Evolutionary conservation across 2,113 vertebrate genomes (phyloP), one percentile per base, ranked within the genome.

Genomic region (Oxyura jamaicensis): DNA sequence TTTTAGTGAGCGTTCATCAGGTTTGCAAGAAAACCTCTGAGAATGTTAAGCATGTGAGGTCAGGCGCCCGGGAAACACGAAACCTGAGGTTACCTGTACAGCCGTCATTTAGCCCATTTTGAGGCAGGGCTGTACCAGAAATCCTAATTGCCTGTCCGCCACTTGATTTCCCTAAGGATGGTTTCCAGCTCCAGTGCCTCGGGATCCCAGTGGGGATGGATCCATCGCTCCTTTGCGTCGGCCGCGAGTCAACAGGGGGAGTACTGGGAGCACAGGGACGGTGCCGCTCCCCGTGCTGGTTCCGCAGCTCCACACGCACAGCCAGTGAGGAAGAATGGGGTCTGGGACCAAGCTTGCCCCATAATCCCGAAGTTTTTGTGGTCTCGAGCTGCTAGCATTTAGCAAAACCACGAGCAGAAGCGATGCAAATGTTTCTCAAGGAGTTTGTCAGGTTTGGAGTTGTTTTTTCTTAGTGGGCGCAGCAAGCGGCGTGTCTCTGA

Each of bases 151-250:
- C 25, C n/a, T 16, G 53, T 31, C 3, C 0, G 1, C 74, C 0
- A 0, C 52, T 42, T 33, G 42, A 9, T 56, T 84, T 68, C 13
- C 59, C 60, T 25, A 44, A 55, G 20, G 50, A 28, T 0, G 8
- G 33, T 7, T 2, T 67, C 16, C 3, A 10, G 44, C 31, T 58
- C 21, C 0, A 22, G 56, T 22, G 11, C 22, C 60, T 53, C 17
- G 8, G 62, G 18, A n/a, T 21, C 33, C 29, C 15, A 33, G 59
- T 11, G 16, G 72, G 1, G 9, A 1, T 35, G 55, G 81, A 31
- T 0, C 0, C 21, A 39, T 82, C 0, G 0, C 14, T 92, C 31
- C 59, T 83, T 69, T 0, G 1, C 25, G 1, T 41, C 3, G 3
- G 31, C 44, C 0, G 0, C 16, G 2, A 44, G 80, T 88, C 93